Base-by-base conservation (phyloP, 2,888 invertebrate species). In the Melanostoma scalare region DNA sequence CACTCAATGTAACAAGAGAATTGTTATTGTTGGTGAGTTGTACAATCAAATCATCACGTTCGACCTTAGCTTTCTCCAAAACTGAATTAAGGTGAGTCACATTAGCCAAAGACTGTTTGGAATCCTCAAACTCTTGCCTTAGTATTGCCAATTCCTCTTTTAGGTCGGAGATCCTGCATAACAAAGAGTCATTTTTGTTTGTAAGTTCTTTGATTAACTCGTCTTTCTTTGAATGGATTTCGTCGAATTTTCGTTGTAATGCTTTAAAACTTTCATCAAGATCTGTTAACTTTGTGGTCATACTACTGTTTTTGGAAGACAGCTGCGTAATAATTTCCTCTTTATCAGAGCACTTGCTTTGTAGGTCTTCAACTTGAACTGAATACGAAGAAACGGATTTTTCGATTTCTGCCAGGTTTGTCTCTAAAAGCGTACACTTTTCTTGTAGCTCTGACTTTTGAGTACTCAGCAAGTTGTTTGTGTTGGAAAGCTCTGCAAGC, bases 11-110 rank as follows among this genome's bases (percentile, higher is more conserved):
- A 3, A 53, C 68, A 20, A 82, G 78, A 1, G 82, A 58, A 58
- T 82, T 82, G 48, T 82, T 82, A 2, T 78, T 78, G 50, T 82
- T 82, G 0, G 73, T 82, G 2, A 82, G 35, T 8, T 48, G 61
- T 5, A 82, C 60, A 31, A 82, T 82, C n/a, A 82, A 58, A 33
- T 82, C 78, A 44, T 82, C 82, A 9, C 82, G 73, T 53, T 82
- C 82, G 3, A 69, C 9, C 0, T 78, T 82, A 9, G 82, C 82
- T 9, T 74, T 69, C 44, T 82, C 69, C 1, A 82, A 9, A 1
- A 82, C 82, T 30, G 65, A 53, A 38, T 78, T 82, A 2, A 61
- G 77, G 20, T 82, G 67, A 1, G 9, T 20, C 52, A 73, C 77
- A 2, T 56, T 36, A 0, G 46, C 36, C 2, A 82, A n/a, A 31